Evolutionary conservation across 1,140 invertebrate genomes (phyloP).

Genomic region (Nephila pilipes): DNA sequence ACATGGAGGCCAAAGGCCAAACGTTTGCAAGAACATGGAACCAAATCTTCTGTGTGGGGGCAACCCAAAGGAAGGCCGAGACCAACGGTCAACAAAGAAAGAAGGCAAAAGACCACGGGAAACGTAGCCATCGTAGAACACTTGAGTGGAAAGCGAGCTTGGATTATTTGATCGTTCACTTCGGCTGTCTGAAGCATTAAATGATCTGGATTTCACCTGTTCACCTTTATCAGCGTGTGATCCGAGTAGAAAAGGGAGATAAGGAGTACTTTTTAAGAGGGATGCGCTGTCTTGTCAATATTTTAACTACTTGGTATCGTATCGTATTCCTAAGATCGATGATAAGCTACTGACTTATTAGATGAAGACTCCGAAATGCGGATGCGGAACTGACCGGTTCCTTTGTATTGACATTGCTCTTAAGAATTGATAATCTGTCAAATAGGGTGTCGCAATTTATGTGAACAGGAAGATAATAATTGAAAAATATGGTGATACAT

Average conservation of each 20-base stretch:
- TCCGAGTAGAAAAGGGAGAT: constrained; percentile 8
- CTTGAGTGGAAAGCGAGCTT: background rate
- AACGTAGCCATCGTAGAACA: background rate
- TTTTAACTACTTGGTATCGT: constrained; percentile 28
- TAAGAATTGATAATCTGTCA: constrained; percentile 16
- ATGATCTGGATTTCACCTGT: constrained; percentile 38
- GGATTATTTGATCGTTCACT: constrained; percentile 7
- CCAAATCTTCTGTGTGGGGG: constrained; percentile 31
- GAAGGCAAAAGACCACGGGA: background rate
- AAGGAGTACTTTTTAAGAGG: background rate
- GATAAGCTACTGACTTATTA: constrained; percentile 24
- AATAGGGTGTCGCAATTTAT: background rate
- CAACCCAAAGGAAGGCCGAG: background rate
- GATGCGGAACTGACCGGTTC: constrained; percentile 37
- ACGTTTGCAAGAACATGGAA: constrained; percentile 56
- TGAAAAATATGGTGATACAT: background rate
- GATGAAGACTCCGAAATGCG: background rate
- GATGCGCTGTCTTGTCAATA: constrained; percentile 16
- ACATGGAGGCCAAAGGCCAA: constrained; percentile 37
- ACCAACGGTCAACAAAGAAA: background rate
- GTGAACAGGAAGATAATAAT: background rate
- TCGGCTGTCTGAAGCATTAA: background rate
- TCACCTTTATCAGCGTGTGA: constrained; percentile 22
- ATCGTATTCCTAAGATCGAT: background rate
- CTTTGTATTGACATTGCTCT: constrained; percentile 37